Evolutionary conservation across 2,888 invertebrate species (phyloP).

Genomic region (Eucera pruinosa): DNA sequence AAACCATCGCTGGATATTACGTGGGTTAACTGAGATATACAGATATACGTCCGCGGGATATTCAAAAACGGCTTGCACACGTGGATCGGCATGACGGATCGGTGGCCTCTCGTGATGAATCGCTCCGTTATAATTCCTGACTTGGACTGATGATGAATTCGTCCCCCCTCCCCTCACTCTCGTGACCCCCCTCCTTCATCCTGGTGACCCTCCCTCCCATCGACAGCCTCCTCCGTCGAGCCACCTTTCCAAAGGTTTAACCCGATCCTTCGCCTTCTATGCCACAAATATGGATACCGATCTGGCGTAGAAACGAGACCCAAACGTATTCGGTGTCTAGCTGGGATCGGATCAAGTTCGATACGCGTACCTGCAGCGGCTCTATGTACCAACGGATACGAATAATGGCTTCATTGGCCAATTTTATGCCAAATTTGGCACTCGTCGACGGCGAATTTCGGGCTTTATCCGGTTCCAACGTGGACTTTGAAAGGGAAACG

Average conservation of each 20-base stretch:
- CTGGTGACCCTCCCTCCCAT: conserved; percentile 47
- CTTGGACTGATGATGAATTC: conserved; percentile 83
- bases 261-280: conserved; percentile 66
- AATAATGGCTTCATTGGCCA: too few relatives aligned
- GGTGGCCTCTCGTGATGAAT: conserved; percentile 81
- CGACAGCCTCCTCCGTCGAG: conserved; percentile 28
- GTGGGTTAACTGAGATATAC: conserved; percentile 67
- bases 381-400: too few relatives aligned
- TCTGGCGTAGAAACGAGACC: not conserved
- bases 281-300: conserved; percentile 39
- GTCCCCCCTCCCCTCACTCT: conserved; percentile 60
- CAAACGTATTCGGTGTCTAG: too few relatives aligned
- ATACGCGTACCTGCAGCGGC: too few relatives aligned
- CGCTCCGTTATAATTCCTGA: conserved; percentile 82
- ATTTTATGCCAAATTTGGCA: too few relatives aligned
- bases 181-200: conserved; percentile 55
- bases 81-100: conserved; percentile 82
- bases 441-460: too few relatives aligned
- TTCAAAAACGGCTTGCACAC: conserved; percentile 75
- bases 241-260: conserved; percentile 66
- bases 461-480: too few relatives aligned
- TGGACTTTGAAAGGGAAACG: too few relatives aligned
- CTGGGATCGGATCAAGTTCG: too few relatives aligned
- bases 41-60: conserved; percentile 70
- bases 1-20: conserved; percentile 65